Conservation (phyloP, 2,797 vertebrate species). For the Macroramphosus scolopax region DNA sequence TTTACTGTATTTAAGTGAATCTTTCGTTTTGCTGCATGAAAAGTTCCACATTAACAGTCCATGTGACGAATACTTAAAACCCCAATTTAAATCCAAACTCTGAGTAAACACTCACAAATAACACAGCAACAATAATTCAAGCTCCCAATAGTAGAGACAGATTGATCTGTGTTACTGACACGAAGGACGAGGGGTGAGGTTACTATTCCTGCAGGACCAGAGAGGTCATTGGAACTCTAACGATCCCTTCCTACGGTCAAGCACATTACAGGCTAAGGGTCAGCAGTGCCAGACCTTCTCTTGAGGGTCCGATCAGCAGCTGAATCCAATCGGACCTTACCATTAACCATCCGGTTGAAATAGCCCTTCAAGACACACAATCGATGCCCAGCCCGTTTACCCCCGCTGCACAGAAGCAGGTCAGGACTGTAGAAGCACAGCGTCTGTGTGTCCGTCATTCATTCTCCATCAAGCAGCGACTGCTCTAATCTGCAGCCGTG, state of each 20-base stretch:
- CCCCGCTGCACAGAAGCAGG: constrained; percentile 14
- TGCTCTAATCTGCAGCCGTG: constrained; percentile 46
- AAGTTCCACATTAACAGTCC: no score
- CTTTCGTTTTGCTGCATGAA: no score
- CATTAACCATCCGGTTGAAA: neutral
- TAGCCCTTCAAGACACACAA: neutral
- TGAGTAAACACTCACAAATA: no score
- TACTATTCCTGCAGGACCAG: constrained; percentile 27
- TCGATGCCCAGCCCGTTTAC: constrained; percentile 17
- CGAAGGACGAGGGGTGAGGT: constrained; percentile 6
- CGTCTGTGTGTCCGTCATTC: neutral
- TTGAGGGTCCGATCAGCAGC: no score
- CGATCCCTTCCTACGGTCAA: constrained; percentile 50
- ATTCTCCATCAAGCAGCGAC: constrained; percentile 9
- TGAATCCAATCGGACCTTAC: neutral
- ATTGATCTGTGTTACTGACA: constrained; percentile 24
- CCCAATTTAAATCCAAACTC: no score
- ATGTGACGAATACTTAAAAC: no score
- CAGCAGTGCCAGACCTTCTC: constrained; percentile 15
- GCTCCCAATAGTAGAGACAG: constrained; percentile 9
- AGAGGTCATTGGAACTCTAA: constrained; percentile 42
- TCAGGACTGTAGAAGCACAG: constrained; percentile 30
- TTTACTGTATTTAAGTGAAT: no score
- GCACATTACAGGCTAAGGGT: constrained; percentile 41
- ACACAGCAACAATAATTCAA: no score